Base-by-base conservation (phyloP, 2,888 invertebrate genomes). In the Scaptomyza caliginosa region DNA sequence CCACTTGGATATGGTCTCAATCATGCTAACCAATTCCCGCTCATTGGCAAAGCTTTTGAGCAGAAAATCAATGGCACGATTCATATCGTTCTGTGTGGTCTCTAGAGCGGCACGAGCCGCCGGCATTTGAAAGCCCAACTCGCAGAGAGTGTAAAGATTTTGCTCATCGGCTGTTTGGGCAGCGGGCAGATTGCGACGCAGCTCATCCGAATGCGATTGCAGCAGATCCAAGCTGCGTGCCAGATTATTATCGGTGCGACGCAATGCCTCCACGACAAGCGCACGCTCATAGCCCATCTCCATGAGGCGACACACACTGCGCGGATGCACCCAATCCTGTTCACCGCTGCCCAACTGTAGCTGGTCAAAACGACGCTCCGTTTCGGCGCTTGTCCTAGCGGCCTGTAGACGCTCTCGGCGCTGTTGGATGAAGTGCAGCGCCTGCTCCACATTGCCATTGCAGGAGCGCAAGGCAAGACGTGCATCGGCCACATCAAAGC, bases 281-380 rank as follows among this genome's bases (percentile, higher is more conserved):
- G 92, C 91, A 23, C 93, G 92, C 4, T 93, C 84, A 90, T 93
- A 96, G 0, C 96, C 96, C 95, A 96, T 95, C 21, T 92, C 93
- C 34, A 92, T 91, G 7, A 95, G 90, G 23, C 93, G 93, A 11
- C 86, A 85, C 0, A 91, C 88, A 58, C 89, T 89, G 11, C 90
- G 85, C 2, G 91, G 91, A 87, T 91, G 90, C 0, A 91, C 88
- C 91, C 91, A 91, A 5, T 80, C 73, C 3, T 68, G 60, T 1
- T 45, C 55, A 2, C 68, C 71, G n/a, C 16, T 58, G 3, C 59
- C 63, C 24, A 65, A 36, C 21, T 59, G 54, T 30, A 56, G 42
- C 13, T 63, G 65, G 4, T 38, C 19, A 5, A 62, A 7, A 0
- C 65, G 59, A 0, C 91, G 92, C 88, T 92, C 93, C 52, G 92